Evolutionary conservation across 2,113 vertebrate species (phyloP).

Genomic region (Odobenus rosmarus): DNA sequence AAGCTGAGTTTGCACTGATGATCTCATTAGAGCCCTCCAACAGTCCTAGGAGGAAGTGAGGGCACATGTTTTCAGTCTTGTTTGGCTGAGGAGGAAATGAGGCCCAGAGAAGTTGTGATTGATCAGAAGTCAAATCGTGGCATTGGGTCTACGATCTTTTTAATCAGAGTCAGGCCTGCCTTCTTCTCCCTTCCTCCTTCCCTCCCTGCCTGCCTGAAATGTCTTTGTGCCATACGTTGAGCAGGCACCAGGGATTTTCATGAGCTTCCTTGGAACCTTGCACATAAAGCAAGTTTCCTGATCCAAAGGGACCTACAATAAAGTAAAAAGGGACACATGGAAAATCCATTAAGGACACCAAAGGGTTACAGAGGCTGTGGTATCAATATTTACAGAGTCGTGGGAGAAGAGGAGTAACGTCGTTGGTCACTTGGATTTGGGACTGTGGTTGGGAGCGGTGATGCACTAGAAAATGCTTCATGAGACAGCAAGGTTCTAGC

Average conservation of each 20-base stretch:
- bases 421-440: not conserved
- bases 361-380: not conserved
- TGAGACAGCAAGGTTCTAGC: not conserved
- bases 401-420: not conserved
- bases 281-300: not conserved
- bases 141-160: not conserved
- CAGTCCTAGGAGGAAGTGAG: not conserved
- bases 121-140: not conserved
- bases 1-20: not conserved
- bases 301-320: not conserved
- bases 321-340: not conserved
- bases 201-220: not conserved
- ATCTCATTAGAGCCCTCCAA: not conserved
- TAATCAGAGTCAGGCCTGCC: not conserved
- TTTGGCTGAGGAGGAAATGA: not conserved
- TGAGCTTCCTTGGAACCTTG: not conserved
- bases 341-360: not conserved
- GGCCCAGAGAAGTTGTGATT: not conserved
- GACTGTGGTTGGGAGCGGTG: not conserved
- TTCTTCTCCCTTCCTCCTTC: not conserved
- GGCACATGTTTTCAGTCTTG: not conserved
- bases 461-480: not conserved
- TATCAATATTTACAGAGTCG: not conserved
- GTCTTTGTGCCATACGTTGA: accelerated
- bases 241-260: not conserved